Base-by-base conservation (phyloP, 2,888 invertebrate species). In the Plagodis dolabraria region DNA sequence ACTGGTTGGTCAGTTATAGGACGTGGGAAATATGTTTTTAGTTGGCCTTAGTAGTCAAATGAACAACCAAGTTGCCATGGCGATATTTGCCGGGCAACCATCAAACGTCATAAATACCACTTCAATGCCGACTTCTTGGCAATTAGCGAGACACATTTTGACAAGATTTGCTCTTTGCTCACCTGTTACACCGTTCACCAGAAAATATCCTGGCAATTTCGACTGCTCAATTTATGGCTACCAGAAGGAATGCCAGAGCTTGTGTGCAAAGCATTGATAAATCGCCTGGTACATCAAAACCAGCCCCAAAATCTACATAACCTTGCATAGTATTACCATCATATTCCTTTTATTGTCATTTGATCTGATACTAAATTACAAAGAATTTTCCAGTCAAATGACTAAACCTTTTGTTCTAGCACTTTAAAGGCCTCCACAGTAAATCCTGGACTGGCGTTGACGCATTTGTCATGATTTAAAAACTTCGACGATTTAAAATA, bases 131-230 rank as follows among this genome's bases (percentile, higher is more conserved):
- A n/a, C n/a, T 6, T 43, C n/a, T 6, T n/a, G n/a, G 47, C 40
- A 53, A 47, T 22, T 53, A 36, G 36, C 11, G 10, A 53, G 11
- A 12, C 46, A 46, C 38, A 34, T 12, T 22, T 12, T 36, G 10
- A 53, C 46, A 38, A 53, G 33, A 33, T 36, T 33, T 8, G 12
- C 36, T n/a, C 38, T 36, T 38, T 53, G 53, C 33, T 53, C 46
- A 10, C 36, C 53, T 22, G 46, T 38, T 7, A 53, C 10, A 12
- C 46, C 33, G n/a, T 22, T 10, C 8, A 46, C 47, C 22, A 53
- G 33, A 36, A 53, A 53, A 40, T 55, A 55, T 10, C 55, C 55
- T 11, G 48, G 55, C 22, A 55, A 33, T 47, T 55, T 55, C 48
- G 35, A 55, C n/a, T 10, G n/a, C 6, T n/a, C 33, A n/a, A 40